These are phyloP conservation scores for Anas capensis DNA, from an alignment of 2,797 vertebrate genomes.

Conservation along the genomic window DNA sequence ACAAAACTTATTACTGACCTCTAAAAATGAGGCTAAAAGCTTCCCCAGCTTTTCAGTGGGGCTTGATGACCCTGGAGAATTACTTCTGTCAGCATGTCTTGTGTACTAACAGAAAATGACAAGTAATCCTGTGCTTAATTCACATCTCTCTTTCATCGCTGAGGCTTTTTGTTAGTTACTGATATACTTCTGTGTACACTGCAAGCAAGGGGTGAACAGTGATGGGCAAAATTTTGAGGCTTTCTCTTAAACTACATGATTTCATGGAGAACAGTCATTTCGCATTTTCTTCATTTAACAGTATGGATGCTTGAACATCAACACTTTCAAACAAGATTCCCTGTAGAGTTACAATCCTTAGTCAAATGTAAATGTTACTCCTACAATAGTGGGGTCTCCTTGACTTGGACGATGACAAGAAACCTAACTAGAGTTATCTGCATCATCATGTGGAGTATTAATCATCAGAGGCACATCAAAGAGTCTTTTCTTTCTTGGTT, in stretches of 20 bases:
- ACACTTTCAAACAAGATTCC: neutral
- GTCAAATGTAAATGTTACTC: neutral
- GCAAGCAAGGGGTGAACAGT: neutral
- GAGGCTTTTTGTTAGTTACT: neutral
- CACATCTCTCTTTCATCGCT: neutral
- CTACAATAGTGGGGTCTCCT: neutral
- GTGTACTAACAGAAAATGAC: neutral
- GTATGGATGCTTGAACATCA: neutral
- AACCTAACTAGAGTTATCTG: neutral
- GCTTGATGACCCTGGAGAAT: neutral
- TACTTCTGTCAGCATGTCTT: neutral
- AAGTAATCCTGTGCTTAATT: neutral
- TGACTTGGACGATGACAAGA: neutral
- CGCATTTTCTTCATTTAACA: neutral
- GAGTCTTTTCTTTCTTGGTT: neutral
- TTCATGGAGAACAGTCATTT: neutral
- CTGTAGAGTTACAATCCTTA: neutral
- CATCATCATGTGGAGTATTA: neutral
- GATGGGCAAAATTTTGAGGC: neutral
- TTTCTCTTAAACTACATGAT: neutral
- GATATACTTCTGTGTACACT: neutral
- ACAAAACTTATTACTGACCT: neutral
- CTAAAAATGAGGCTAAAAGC: accelerated
- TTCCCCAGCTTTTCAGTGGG: neutral
- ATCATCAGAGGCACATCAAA: neutral